These are phyloP conservation scores for Nomada goodeniana DNA, from an alignment of 2,888 invertebrate species.

Conservation along the genomic window DNA sequence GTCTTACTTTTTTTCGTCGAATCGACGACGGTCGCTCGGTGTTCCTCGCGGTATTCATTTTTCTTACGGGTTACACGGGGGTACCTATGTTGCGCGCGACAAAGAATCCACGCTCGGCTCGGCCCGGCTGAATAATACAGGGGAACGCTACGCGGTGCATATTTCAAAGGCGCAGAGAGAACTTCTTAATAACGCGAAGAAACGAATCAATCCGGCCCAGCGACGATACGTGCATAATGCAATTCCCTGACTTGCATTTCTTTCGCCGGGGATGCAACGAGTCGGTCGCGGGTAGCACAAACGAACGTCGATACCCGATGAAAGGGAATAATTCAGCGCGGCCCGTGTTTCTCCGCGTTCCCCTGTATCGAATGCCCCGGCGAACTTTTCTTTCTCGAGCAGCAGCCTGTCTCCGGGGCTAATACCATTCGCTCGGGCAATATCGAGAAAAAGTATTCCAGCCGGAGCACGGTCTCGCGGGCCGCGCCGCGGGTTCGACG, in stretches of 20 bases:
- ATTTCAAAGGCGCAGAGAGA: constrained; percentile 30
- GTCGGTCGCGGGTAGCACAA: constrained; percentile 48
- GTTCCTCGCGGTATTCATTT: not conserved
- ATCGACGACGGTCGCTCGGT: constrained; percentile 44
- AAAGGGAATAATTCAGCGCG: constrained; percentile 65
- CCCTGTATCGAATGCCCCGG: not conserved
- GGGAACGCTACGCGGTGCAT: constrained; percentile 26
- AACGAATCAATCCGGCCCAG: constrained; percentile 52
- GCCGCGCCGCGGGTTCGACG: constrained; percentile 35
- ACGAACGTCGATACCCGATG: constrained; percentile 63
- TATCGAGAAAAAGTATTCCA: constrained; percentile 50
- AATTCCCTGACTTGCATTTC: constrained; percentile 60
- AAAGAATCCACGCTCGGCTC: constrained; percentile 4
- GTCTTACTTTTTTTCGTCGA: constrained; percentile 38
- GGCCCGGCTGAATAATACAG: constrained; percentile 39
- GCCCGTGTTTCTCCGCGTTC: constrained; percentile 40
- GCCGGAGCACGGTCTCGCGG: constrained; percentile 34
- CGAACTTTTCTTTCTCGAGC: constrained; percentile 61
- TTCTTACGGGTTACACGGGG: too few species aligned
- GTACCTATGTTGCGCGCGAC: not conserved
- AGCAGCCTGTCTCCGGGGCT: constrained; percentile 56
- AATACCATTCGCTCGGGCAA: constrained; percentile 59
- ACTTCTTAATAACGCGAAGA: constrained; percentile 54
- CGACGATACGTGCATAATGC: constrained; percentile 57
- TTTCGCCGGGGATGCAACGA: constrained; percentile 43